phyloP scores from a whole-genome alignment of 2,888 invertebrate species.

The Plebejus anna region DNA sequence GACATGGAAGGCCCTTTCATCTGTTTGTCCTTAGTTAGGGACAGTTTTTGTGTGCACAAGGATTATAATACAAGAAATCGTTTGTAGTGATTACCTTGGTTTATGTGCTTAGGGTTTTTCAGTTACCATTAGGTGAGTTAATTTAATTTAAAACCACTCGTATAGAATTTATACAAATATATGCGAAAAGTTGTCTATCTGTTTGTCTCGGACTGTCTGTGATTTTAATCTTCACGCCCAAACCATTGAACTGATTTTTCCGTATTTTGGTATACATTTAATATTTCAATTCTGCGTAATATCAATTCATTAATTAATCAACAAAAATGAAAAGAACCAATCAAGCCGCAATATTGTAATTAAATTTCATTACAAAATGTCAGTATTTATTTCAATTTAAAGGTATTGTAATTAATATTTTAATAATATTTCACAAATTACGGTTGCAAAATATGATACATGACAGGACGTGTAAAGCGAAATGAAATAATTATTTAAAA shows the following conservation, averaged over 20 bases:
- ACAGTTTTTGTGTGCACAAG: slow-evolving; percentile 12
- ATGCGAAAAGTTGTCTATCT: no score
- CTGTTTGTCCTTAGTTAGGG: slow-evolving; percentile 10
- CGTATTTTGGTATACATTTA: not conserved
- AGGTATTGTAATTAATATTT: not conserved
- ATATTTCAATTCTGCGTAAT: not conserved
- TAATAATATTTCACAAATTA: not conserved
- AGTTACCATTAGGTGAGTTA: not conserved
- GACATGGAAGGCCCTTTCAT: slow-evolving; percentile 7
- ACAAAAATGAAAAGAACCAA: not conserved
- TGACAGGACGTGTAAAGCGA: not conserved
- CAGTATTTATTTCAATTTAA: not conserved
- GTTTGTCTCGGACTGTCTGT: no score
- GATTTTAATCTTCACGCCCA: no score
- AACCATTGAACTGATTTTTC: no score
- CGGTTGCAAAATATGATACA: not conserved
- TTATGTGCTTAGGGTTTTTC: not conserved
- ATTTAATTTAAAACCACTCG: no score
- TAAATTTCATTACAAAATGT: not conserved
- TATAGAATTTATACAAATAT: no score
- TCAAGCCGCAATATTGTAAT: not conserved
- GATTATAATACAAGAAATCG: not conserved
- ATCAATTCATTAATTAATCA: not conserved
- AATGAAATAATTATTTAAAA: not conserved
- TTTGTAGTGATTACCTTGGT: slow-evolving; percentile 6